Evolutionary conservation across 2,113 vertebrate genomes (phyloP), one percentile per base, ranked within the genome.

Genomic region (Syngnathoides biaculeatus): DNA sequence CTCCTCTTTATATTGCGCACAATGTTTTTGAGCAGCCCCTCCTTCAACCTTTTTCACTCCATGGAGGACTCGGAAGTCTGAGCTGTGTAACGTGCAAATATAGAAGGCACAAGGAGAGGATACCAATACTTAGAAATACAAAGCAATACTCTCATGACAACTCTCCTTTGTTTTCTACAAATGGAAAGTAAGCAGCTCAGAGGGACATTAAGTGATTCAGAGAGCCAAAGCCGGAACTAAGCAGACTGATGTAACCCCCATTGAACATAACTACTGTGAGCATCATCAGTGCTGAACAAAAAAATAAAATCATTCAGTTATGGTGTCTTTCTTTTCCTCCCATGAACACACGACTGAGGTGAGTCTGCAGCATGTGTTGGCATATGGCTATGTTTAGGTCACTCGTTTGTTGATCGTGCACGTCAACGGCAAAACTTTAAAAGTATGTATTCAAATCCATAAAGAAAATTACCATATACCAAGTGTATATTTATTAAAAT

Each of bases 241-340:
- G 92, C 84, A 67, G 78, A 84, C 80, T 92, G 90, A 91, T 95
- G 95, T 95, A 89, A 94, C 81, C 91, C 92, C 93, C 92, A 92
- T 94, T 92, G 94, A 93, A 92, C 87, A 94, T 93, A 94, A 95
- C 94, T 95, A 95, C 94, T 95, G 95, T 96, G 95, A 97, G 94
- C 95, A 93, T 93, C 93, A 93, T 93, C 91, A 94, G 91, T 95
- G 93, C 94, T 92, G 85, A 93, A 35, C n/a, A n/a, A 94, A 92
- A 92, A 95, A 98, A 91, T 97, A 96, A 98, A 98, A 90, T 94
- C 92, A 93, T 95, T 95, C 93, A 90, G 90, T 94, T 91, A 93
- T 74, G 55, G 65, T 75, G 87, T 77, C 65, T 75, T 70, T 67
- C 75, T 71, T 75, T 75, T 73, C 40, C 24, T 79, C 42, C 13